Evolutionary conservation across 2,888 invertebrate species (phyloP), one percentile per base, ranked within the genome.

Genomic region (Machimus atricapillus): DNA sequence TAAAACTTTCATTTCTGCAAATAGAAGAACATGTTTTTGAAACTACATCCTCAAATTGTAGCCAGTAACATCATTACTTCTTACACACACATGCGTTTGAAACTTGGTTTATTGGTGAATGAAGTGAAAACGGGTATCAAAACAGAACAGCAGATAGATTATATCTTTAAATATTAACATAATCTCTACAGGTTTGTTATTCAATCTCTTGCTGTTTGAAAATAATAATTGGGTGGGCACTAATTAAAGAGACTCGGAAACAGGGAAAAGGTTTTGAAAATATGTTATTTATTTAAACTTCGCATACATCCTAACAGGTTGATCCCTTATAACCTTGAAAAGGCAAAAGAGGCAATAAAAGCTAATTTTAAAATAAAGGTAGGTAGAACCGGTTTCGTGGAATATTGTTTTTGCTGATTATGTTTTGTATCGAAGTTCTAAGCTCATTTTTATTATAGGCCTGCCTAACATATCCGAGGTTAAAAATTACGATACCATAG

Each of bases 1-100:
- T 2, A 90, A 23, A n/a, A 89, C 4, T 88, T 89, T 90, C 91
- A 92, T 92, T 34, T 37, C 52, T 58, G n/a, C 7, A 66, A 82
- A 52, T 52, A n/a, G n/a, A 52, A 7, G 52, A 31, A 79, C 9
- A 5, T 37, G 34, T 37, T 12, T 37, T 76, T 27, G 8, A 74
- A 74, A n/a, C 14, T 74, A 27, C 9, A 14, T 12, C 4, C 9
- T 27, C 31, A 74, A 27, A 74, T 74, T 56, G 7, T 7, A 74
- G 16, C 34, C 52, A 52, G 34, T n/a, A 76, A 4, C 34, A 31
- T 66, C 66, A 2, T 23, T 27, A 23, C 8, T 66, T 66, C 19
- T 66, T 66, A 27, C n/a, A 66, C 12, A 27, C 1, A 9, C 43
- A 46, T 46, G 16, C 43, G 1, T 46, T 46, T 46, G 4, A 46